Base-by-base conservation (phyloP, 2,797 vertebrate genomes). In the Phoeniculus purpureus region DNA sequence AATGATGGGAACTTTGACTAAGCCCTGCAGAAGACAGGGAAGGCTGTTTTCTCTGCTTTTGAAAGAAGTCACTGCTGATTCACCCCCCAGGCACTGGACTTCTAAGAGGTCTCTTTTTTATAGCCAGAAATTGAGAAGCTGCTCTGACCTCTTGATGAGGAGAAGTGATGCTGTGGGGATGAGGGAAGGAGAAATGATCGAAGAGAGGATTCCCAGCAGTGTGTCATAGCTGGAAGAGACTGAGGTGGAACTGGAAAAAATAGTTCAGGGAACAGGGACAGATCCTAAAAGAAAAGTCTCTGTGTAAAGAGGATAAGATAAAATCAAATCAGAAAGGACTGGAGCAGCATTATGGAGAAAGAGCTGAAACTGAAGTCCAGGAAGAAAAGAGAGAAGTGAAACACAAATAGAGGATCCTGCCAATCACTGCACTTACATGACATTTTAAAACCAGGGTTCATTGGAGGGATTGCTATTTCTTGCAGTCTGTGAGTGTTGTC, bases 281-380 rank as follows among this genome's bases (percentile, higher is more conserved):
- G 73, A 40, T 82, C 54, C 68, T 84, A 21, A 91, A 93, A 91
- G 75, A 88, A 87, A 77, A 75, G 26, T 56, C 59, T 75, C 76
- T 96, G 89, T 95, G 83, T 73, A 94, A 65, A 83, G 82, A 92
- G 92, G 68, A 81, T 92, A 92, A 96, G 90, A 89, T 87, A 91
- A 94, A 89, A 89, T 81, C 87, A 85, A 95, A 74, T 62, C 95
- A 94, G 92, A 89, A 95, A 93, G 92, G 84, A 43, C 55, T 77
- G 60, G 88, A 91, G 75, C 88, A 72, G 55, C 37, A 8, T 47
- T 58, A 50, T 5, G 3, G 34, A 79, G 71, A 37, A 15, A 26
- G 62, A 73, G 29, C 12, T 61, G 71, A 85, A 91, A 64, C 50
- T 59, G 79, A 52, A 40, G 51, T 66, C 23, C 22, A 4, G 68